A percentile compares a stretch with the other conserved stretches of the same genome.
These are phyloP conservation scores for Oxygymnocypris stewartii DNA, from an alignment of 2,113 vertebrate species.

Conservation along the genomic window DNA sequence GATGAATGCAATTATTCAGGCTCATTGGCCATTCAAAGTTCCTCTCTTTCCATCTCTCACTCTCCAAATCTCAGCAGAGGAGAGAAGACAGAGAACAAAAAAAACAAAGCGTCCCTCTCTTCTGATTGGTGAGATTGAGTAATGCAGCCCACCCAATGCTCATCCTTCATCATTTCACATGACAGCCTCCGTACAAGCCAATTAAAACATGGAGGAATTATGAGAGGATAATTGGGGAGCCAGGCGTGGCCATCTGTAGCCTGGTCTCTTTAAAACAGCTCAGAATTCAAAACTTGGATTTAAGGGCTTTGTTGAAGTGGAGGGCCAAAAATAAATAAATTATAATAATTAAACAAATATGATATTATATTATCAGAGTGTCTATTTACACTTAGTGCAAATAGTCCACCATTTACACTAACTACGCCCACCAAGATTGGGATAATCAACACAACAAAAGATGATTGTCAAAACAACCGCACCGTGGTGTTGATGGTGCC, in stretches of 20 bases:
- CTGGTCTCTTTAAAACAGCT: not conserved
- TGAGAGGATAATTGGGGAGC: conserved; percentile 48
- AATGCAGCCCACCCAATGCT: conserved; percentile 5
- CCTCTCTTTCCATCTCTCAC: conserved; percentile 27
- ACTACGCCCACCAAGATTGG: too few species aligned
- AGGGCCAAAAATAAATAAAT: not conserved
- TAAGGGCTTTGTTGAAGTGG: not conserved
- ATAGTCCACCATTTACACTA: too few species aligned
- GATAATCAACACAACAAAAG: too few species aligned
- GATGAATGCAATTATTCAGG: conserved; percentile 57
- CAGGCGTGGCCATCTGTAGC: conserved; percentile 31
- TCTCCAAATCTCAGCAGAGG: not conserved
- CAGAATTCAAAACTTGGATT: not conserved
- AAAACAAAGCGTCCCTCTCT: conserved; percentile 12
- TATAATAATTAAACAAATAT: not conserved
- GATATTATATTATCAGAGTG: not conserved
- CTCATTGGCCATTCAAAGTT: conserved; percentile 50
- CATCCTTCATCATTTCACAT: conserved; percentile 39
- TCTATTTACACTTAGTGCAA: too few species aligned
- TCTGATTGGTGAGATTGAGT: conserved; percentile 22
- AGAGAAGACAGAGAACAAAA: conserved; percentile 7
- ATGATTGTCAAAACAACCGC: too few species aligned
- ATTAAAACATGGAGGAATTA: conserved; percentile 51
- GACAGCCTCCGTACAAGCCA: conserved; percentile 43
- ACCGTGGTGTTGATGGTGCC: too few species aligned